Evolutionary conservation across 2,797 vertebrate genomes (phyloP).

Genomic region (Falco cherrug): DNA sequence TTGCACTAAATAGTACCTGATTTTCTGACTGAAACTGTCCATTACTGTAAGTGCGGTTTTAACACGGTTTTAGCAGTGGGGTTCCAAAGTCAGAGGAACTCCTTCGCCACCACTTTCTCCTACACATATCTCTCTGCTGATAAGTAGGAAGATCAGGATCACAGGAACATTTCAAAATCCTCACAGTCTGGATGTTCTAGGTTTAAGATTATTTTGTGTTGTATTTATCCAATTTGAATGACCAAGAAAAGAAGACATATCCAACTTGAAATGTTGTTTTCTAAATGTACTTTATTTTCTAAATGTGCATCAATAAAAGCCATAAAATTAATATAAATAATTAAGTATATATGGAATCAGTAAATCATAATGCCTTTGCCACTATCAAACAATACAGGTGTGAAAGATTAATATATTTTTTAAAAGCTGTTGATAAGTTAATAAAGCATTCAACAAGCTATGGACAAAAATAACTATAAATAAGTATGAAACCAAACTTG

Average conservation of each 20-base stretch:
- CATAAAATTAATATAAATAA: neutral
- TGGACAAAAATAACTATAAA: neutral
- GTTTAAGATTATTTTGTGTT: neutral
- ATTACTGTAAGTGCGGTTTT: neutral
- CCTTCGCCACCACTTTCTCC: accelerated
- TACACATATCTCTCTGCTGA: neutral
- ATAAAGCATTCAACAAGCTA: neutral
- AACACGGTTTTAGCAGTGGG: neutral
- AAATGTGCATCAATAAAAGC: neutral
- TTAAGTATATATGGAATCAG: neutral
- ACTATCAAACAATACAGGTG: neutral
- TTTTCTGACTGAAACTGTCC: neutral
- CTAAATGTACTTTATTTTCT: neutral
- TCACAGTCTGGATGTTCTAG: neutral
- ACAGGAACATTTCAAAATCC: neutral
- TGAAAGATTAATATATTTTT: neutral
- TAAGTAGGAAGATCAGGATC: neutral
- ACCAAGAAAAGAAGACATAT: neutral
- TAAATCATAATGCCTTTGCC: neutral
- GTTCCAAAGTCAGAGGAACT: neutral
- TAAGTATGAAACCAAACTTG: neutral
- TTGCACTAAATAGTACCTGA: neutral
- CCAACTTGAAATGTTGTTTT: neutral
- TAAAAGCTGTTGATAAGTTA: accelerated
- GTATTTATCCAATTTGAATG: neutral